Percentiles rank a stretch among this genome's conserved stretches.
Evolutionary conservation across 64 coral and sea anemone genomes (phyloP).

Genomic region (Actinia equina): DNA sequence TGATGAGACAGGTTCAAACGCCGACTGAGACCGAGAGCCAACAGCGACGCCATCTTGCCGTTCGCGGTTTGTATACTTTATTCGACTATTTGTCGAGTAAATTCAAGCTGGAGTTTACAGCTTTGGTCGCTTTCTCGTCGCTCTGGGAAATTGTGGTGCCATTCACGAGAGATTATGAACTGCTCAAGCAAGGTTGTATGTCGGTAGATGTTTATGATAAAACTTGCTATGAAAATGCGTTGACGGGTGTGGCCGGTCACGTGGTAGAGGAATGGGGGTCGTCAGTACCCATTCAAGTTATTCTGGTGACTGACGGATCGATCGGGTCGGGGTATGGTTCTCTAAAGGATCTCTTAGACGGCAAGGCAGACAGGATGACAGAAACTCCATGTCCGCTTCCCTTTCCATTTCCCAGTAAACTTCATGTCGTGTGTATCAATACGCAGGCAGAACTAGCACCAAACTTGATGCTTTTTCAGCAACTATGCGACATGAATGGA

Average conservation of each 20-base stretch:
- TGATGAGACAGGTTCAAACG: slow-evolving; percentile 77
- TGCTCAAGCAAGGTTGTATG: slow-evolving; percentile 92
- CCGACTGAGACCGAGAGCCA: slow-evolving; percentile 56
- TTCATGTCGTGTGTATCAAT: slow-evolving; percentile 87
- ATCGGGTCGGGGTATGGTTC: slow-evolving; percentile 81
- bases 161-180: slow-evolving; percentile 91
- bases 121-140: slow-evolving; percentile 92
- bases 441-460: slow-evolving; percentile 42
- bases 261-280: slow-evolving; percentile 98
- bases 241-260: slow-evolving; percentile 86
- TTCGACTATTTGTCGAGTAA: slow-evolving; percentile 85
- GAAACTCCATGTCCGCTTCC: slow-evolving; percentile 74
- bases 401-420: slow-evolving; percentile 86
- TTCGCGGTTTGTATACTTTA: slow-evolving; percentile 80
- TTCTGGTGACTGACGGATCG: slow-evolving; percentile 90
- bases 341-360: slow-evolving; percentile 72
- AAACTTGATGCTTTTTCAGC: slow-evolving; percentile 81
- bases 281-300: slow-evolving; percentile 86
- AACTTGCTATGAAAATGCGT: slow-evolving; percentile 87
- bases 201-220: slow-evolving; percentile 94
- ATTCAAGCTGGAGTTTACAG: slow-evolving; percentile 93
- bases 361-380: slow-evolving; percentile 34
- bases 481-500: slow-evolving; percentile 75
- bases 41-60: slow-evolving; percentile 76
- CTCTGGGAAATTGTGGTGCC: slow-evolving; percentile 97